Evolutionary conservation across 2,888 invertebrate species (phyloP), one percentile per base, ranked within the genome.

Genomic region (Drosophila mimica): DNA sequence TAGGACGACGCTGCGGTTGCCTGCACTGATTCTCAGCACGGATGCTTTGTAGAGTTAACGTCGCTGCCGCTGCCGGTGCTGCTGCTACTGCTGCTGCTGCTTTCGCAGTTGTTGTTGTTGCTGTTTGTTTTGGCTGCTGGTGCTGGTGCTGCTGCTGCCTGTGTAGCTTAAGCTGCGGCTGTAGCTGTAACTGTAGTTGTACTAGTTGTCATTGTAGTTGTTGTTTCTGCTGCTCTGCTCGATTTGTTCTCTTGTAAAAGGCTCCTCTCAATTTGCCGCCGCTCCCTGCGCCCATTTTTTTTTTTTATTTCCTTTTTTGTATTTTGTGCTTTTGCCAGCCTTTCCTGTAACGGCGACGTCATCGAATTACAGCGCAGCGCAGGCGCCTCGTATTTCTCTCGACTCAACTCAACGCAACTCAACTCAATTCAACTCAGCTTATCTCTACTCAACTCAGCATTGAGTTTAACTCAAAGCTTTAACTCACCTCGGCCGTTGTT

Each of bases 271-370:
- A 58, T 17, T 17, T 54, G 54, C 25, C 30, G 46, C 48, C 36
- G 49, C 36, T 52, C 54, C 46, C 43, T 54, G 56, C 48, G 52
- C 40, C 54, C 17, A 36, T 54, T 54, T 36, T 33, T 11, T 17
- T 15, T 25, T 3, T 53, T 53, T 34, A 25, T 25, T 25, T 25
- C 25, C 25, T 53, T 34, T 64, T 52, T 43, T 43, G 20, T 46
- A 15, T 25, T 80, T 81, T 83, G 83, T 80, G 74, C 83, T 79
- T 88, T 88, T 83, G 82, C 40, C 82, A 67, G 83, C 71, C 38
- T 48, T 28, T 30, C 66, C 51, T 46, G 61, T 61, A 46, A 46
- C 46, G 61, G 61, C 80, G 66, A 78, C 78, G 78, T 78, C 78
- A 78, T 67, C 77, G 48, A 36, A 48, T 38, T 25, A 28, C n/a